A percentile compares a stretch with the other conserved stretches of the same genome.
Evolutionary conservation across 64 coral and sea anemone species (phyloP).

Genomic region (Porites australiensis): DNA sequence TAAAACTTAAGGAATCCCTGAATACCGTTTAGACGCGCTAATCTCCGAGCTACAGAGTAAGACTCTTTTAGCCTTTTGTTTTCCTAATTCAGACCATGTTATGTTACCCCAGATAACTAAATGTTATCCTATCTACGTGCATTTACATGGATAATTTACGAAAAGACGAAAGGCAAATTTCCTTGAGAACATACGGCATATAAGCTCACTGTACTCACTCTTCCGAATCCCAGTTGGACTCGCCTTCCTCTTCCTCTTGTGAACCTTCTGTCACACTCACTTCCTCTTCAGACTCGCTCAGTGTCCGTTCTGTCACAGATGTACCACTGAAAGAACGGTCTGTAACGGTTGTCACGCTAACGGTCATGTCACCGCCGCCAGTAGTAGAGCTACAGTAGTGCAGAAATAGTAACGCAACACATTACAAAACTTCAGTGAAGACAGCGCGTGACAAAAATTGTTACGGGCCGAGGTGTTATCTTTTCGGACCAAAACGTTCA

Average conservation of each 20-base stretch:
- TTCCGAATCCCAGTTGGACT: constrained; percentile 59
- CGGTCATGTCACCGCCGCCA: constrained; percentile 36
- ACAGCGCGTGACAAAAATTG: no score
- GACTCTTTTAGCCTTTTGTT: no score
- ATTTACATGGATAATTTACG: no score
- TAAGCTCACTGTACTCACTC: constrained; percentile 16
- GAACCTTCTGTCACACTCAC: constrained; percentile 41
- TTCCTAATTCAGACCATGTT: no score
- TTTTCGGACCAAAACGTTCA: no score
- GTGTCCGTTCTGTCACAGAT: constrained; percentile 67
- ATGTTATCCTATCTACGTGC: no score
- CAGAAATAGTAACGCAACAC: not conserved
- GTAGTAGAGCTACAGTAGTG: not conserved
- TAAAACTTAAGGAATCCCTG: no score
- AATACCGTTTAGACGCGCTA: no score
- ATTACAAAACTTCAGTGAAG: not conserved
- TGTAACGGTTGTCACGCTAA: constrained; percentile 39
- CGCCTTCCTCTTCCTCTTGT: constrained; percentile 51
- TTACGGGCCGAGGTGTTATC: no score
- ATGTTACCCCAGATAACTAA: no score
- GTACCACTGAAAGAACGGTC: constrained; percentile 67
- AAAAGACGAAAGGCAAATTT: no score
- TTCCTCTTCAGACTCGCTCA: constrained; percentile 65
- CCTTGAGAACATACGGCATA: not conserved
- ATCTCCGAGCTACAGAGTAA: no score